Evolutionary conservation across 2,888 invertebrate species (phyloP).

Genomic region (Agrenia bidenticulata): DNA sequence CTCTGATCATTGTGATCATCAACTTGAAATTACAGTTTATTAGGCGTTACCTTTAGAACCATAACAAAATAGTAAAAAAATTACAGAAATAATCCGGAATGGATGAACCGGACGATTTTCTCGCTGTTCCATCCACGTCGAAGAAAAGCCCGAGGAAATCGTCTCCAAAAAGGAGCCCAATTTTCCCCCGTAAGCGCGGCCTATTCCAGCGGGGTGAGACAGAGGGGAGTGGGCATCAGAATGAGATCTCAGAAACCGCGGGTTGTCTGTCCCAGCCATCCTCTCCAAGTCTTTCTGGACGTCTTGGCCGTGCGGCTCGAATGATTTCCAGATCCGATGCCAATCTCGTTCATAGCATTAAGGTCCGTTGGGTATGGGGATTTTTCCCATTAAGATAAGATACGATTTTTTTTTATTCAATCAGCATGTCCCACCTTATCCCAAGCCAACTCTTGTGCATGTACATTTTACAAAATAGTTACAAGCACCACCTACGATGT

Average conservation of each 20-base stretch:
- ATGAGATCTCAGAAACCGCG: slow-evolving; percentile 11
- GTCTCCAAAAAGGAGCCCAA: slow-evolving; percentile 4
- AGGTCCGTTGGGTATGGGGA: slow-evolving; percentile 27
- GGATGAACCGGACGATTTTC: slow-evolving; percentile 21
- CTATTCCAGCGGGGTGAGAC: slow-evolving; percentile 17
- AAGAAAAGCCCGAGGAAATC: slow-evolving; percentile 22
- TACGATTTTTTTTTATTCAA: too few species aligned
- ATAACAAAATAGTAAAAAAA: too few species aligned
- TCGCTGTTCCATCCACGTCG: slow-evolving; percentile 23
- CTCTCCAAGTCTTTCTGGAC: slow-evolving; percentile 44
- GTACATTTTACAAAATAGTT: too few species aligned
- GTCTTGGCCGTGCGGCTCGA: slow-evolving; percentile 47
- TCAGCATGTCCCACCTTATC: too few species aligned
- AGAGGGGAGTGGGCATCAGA: slow-evolving; percentile 16
- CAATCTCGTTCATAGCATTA: slow-evolving; percentile 39
- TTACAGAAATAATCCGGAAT: background rate
- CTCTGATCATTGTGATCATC: too few species aligned
- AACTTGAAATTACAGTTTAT: too few species aligned
- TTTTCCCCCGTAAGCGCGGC: slow-evolving; percentile 23
- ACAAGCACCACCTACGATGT: too few species aligned
- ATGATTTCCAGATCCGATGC: slow-evolving; percentile 51
- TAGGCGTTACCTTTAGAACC: too few species aligned
- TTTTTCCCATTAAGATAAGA: too few species aligned
- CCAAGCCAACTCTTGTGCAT: too few species aligned
- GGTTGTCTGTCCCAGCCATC: slow-evolving; percentile 41